Conservation (phyloP, 1,140 invertebrate genomes). For the Papilio machaon region DNA sequence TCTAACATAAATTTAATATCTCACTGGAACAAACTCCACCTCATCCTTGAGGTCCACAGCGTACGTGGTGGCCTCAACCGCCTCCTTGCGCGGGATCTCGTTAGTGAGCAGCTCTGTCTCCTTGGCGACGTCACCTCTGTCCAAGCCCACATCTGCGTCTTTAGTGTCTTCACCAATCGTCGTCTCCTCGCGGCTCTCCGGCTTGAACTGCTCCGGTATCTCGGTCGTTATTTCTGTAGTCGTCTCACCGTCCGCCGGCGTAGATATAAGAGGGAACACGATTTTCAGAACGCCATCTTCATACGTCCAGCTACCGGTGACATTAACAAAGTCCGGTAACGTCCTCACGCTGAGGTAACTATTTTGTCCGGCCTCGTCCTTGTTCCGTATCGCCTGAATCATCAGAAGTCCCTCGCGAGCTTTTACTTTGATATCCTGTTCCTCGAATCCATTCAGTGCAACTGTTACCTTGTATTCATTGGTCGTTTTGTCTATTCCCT, state of each 20-base stretch:
- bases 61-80: slow-evolving; percentile 60
- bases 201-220: slow-evolving; percentile 22
- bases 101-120: slow-evolving; percentile 48
- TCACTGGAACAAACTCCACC: slow-evolving; percentile 58
- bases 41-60: slow-evolving; percentile 59
- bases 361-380: slow-evolving; percentile 37
- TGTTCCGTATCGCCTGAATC: slow-evolving; percentile 54
- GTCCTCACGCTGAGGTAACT: slow-evolving; percentile 53
- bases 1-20: slow-evolving; percentile 38
- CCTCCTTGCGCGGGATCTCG: slow-evolving; percentile 40
- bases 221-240: slow-evolving; percentile 38
- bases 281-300: slow-evolving; percentile 55
- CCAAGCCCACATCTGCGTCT: slow-evolving; percentile 51
- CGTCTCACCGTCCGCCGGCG: slow-evolving; percentile 38
- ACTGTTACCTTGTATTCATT: slow-evolving; percentile 55
- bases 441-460: slow-evolving; percentile 48
- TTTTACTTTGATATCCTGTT: slow-evolving; percentile 58
- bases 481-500: slow-evolving; percentile 47
- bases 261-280: slow-evolving; percentile 53
- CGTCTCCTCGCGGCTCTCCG: slow-evolving; percentile 50
- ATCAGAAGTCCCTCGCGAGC: slow-evolving; percentile 55
- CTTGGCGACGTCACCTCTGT: slow-evolving; percentile 38
- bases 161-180: slow-evolving; percentile 25
- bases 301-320: slow-evolving; percentile 61
- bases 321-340: slow-evolving; percentile 50